phyloP scores from a whole-genome alignment of 2,113 vertebrate genomes.

The Notarius lentiginosus region DNA sequence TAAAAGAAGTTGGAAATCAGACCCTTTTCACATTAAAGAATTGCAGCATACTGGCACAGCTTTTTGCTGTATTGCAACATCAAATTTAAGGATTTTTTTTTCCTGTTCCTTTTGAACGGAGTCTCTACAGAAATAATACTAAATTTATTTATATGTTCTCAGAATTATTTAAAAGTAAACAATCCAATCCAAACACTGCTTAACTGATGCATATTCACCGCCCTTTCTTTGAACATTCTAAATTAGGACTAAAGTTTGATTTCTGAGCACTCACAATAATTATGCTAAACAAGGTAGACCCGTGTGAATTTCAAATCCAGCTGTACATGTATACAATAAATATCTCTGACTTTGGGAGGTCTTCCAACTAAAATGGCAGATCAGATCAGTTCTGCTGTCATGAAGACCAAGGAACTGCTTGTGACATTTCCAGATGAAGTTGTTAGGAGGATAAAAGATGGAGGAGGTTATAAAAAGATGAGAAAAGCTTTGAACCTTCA shows the following conservation, averaged over 20 bases:
- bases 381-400: neutral
- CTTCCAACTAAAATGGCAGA: neutral
- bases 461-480: neutral
- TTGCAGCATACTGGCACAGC: neutral
- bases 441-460: neutral
- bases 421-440: neutral
- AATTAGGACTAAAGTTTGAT: neutral
- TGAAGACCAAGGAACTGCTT: neutral
- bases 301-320: neutral
- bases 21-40: neutral
- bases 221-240: neutral
- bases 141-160: neutral
- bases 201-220: neutral
- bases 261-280: neutral
- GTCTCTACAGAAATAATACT: neutral
- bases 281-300: neutral
- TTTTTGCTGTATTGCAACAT: neutral
- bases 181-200: no score
- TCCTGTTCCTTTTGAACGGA: neutral
- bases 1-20: neutral
- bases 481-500: neutral
- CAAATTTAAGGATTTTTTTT: neutral
- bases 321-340: neutral
- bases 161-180: neutral
- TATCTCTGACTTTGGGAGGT: neutral